These are phyloP conservation scores for Eurytoma adleriae DNA, from an alignment of 2,888 invertebrate species.

Conservation along the genomic window DNA sequence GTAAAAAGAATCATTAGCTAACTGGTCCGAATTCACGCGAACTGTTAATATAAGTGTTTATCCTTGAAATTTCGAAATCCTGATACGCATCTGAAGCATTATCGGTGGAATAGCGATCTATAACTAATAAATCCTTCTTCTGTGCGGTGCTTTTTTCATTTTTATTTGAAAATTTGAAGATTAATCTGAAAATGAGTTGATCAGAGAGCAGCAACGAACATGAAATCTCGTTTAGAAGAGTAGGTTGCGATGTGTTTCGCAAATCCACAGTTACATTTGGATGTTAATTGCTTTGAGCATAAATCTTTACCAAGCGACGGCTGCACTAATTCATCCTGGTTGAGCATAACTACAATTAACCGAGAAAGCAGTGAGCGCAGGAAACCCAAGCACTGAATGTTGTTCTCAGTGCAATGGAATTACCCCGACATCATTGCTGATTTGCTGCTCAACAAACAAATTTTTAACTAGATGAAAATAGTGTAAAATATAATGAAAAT, in stretches of 20 bases:
- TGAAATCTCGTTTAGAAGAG: constrained; percentile 21
- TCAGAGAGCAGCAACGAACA: not conserved
- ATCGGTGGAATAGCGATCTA: too few species aligned
- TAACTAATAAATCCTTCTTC: too few species aligned
- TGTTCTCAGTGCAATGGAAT: constrained; percentile 68
- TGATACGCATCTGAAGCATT: too few species aligned
- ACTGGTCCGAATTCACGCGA: too few species aligned
- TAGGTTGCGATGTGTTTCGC: not conserved
- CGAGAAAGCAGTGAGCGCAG: constrained; percentile 47
- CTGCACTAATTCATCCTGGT: constrained; percentile 60
- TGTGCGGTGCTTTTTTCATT: too few species aligned
- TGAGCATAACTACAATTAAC: constrained; percentile 57
- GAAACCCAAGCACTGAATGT: constrained; percentile 62
- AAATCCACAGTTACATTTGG: constrained; percentile 29
- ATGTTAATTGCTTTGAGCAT: constrained; percentile 49
- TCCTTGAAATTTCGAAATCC: too few species aligned
- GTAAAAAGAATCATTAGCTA: too few species aligned
- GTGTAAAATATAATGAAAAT: not conserved
- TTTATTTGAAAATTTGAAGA: not conserved
- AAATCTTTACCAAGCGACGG: constrained; percentile 57
- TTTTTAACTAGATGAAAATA: not conserved
- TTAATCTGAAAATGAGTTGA: not conserved
- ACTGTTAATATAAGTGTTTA: too few species aligned
- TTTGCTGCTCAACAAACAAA: not conserved
- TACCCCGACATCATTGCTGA: constrained; percentile 32